phyloP scores from a whole-genome alignment of 2,888 invertebrate species.

The Oxyteleia sp. region DNA sequence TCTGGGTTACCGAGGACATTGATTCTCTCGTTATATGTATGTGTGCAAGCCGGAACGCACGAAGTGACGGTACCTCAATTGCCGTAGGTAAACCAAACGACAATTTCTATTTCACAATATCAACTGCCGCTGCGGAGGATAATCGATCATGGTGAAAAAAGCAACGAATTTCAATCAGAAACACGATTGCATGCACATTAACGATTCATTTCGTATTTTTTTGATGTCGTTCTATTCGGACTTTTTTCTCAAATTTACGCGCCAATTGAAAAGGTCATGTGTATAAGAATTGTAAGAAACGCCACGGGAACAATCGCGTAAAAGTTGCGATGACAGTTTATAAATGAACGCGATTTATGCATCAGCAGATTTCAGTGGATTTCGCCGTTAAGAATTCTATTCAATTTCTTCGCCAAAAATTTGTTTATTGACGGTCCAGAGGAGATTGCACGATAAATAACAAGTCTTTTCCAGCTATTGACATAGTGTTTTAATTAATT shows the following conservation, averaged over 20 bases:
- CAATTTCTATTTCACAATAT: conserved; percentile 73
- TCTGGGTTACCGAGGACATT: too few relatives aligned
- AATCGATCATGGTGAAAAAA: conserved; percentile 56
- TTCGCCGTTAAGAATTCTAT: conserved; percentile 17
- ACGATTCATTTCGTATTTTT: conserved; percentile 60
- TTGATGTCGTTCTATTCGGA: conserved; percentile 4
- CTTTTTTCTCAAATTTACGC: conserved; percentile 35
- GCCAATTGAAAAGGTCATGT: conserved; percentile 55
- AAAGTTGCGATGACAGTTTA: conserved; percentile 45
- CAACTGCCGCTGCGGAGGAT: conserved; percentile 45
- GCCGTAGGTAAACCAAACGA: conserved; percentile 53
- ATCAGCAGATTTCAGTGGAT: neutral
- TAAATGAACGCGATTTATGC: conserved; percentile 48
- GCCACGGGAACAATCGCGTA: conserved; percentile 37
- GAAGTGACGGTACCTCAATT: conserved; percentile 20
- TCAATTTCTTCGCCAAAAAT: conserved; percentile 45
- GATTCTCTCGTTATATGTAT: too few relatives aligned
- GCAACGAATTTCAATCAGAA: conserved; percentile 58
- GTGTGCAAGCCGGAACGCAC: too few relatives aligned
- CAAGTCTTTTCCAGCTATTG: too few relatives aligned
- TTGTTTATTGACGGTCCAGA: neutral
- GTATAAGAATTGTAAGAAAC: conserved; percentile 45
- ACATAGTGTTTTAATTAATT: too few relatives aligned
- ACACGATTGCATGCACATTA: conserved; percentile 56
- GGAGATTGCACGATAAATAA: conserved; percentile 5